Conservation (phyloP, 2,113 vertebrate genomes). For the Sylvietta virens region DNA sequence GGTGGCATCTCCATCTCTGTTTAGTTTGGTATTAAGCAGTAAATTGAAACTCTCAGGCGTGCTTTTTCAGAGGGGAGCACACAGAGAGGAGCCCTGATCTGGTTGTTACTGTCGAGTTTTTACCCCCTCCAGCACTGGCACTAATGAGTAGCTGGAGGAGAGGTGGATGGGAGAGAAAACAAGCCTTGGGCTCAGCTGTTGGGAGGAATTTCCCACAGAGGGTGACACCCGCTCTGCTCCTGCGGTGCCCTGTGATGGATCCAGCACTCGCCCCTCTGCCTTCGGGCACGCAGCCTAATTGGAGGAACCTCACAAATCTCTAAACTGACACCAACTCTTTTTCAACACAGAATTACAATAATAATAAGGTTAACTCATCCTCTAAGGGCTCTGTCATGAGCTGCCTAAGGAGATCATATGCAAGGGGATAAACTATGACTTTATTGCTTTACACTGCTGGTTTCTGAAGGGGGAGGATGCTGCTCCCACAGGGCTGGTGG, state of each 20-base stretch:
- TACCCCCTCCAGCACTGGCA: background rate
- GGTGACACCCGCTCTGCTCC: background rate
- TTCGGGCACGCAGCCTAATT: background rate
- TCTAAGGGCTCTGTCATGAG: conserved; percentile 4
- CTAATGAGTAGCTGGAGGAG: background rate
- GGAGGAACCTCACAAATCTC: conserved; percentile 23
- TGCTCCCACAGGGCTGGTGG: background rate
- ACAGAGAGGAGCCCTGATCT: background rate
- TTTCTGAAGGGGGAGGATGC: background rate
- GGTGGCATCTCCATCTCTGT: background rate
- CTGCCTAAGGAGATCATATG: background rate
- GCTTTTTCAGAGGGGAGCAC: background rate
- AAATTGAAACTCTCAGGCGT: background rate
- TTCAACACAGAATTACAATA: conserved; percentile 1
- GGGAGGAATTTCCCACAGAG: background rate
- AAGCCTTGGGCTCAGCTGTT: fast-evolving
- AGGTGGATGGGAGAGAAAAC: background rate
- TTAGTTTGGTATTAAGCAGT: background rate
- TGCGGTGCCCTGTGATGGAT: background rate
- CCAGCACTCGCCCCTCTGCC: background rate
- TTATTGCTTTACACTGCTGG: background rate
- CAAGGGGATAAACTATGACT: background rate
- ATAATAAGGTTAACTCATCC: conserved; percentile 25
- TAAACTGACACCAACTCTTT: background rate
- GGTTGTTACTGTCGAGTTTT: background rate